Evolutionary conservation across 2,888 invertebrate species (phyloP).

Genomic region (Timema podura): DNA sequence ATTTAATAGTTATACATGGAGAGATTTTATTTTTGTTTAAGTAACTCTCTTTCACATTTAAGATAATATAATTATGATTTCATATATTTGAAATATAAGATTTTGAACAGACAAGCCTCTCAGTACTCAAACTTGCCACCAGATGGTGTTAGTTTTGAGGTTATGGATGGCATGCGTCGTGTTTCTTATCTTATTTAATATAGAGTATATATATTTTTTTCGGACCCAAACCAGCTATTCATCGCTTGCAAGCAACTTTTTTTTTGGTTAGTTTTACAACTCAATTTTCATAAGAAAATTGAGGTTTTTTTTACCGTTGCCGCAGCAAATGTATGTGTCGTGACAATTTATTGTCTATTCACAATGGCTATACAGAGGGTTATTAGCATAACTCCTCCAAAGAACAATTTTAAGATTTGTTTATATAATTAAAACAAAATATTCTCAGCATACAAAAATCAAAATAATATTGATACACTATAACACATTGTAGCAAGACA

Average conservation of each 20-base stretch:
- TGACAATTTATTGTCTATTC: constrained; percentile 30
- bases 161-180: constrained; percentile 15
- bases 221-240: constrained; percentile 40
- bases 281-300: not conserved
- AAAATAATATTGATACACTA: constrained; percentile 14
- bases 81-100: constrained; percentile 27
- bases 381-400: constrained; percentile 16
- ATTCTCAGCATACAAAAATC: constrained; percentile 23
- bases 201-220: constrained; percentile 27
- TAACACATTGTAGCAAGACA: not conserved
- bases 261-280: not conserved
- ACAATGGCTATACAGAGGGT: constrained; percentile 28
- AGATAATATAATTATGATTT: constrained; percentile 25
- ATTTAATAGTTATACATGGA: not conserved
- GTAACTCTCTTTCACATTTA: constrained; percentile 4
- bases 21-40: constrained; percentile 2
- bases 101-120: constrained; percentile 30
- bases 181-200: constrained; percentile 22
- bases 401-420: constrained; percentile 18
- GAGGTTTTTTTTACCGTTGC: not conserved
- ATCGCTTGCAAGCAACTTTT: constrained; percentile 10
- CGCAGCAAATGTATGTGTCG: constrained; percentile 22
- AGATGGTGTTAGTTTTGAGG: constrained; percentile 18
- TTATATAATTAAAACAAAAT: constrained; percentile 24
- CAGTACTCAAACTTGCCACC: constrained; percentile 27